Percentiles rank a stretch among this genome's conserved stretches.
phyloP scores from a whole-genome alignment of 2,113 vertebrate species.

The Stigmatopora nigra region DNA sequence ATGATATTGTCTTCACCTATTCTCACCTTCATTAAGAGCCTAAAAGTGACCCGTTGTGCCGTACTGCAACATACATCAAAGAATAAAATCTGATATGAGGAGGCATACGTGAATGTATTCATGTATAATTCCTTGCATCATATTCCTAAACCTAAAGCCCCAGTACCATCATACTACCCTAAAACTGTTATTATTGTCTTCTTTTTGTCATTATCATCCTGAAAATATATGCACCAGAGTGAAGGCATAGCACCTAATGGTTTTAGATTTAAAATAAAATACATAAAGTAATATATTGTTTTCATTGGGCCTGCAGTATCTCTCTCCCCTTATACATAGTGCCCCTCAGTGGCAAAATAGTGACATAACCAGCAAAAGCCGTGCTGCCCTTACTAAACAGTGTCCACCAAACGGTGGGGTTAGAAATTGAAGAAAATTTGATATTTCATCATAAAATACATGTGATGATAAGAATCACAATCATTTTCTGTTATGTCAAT shows the following conservation, averaged over 20 bases:
- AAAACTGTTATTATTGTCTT: neutral
- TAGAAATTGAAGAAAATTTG: slow-evolving; percentile 23
- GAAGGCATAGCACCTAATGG: slow-evolving; percentile 15
- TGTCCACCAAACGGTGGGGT: slow-evolving; percentile 18
- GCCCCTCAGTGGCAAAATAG: slow-evolving; percentile 63
- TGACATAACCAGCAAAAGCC: slow-evolving; percentile 6
- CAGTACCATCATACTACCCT: neutral
- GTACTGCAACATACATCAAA: slow-evolving; percentile 58
- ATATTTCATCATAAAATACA: slow-evolving; percentile 34
- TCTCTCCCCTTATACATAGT: slow-evolving; percentile 58
- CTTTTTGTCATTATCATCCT: neutral
- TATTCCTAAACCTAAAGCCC: neutral
- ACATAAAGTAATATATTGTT: slow-evolving; percentile 48
- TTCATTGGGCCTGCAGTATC: slow-evolving; percentile 23
- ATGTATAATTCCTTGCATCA: neutral
- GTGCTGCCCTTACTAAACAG: slow-evolving; percentile 11
- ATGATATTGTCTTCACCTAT: too few species aligned
- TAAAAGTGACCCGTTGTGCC: slow-evolving; percentile 38
- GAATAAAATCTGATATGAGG: slow-evolving; percentile 50
- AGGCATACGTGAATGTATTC: slow-evolving; percentile 41
- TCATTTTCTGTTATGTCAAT: slow-evolving; percentile 38
- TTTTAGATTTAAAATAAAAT: slow-evolving; percentile 25
- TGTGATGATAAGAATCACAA: slow-evolving; percentile 48
- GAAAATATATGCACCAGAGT: neutral
- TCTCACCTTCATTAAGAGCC: slow-evolving; percentile 41